Percentiles rank a stretch among this genome's conserved stretches.
Evolutionary conservation across 2,797 vertebrate genomes (phyloP).

Genomic region (Rhinichthys osculus): DNA sequence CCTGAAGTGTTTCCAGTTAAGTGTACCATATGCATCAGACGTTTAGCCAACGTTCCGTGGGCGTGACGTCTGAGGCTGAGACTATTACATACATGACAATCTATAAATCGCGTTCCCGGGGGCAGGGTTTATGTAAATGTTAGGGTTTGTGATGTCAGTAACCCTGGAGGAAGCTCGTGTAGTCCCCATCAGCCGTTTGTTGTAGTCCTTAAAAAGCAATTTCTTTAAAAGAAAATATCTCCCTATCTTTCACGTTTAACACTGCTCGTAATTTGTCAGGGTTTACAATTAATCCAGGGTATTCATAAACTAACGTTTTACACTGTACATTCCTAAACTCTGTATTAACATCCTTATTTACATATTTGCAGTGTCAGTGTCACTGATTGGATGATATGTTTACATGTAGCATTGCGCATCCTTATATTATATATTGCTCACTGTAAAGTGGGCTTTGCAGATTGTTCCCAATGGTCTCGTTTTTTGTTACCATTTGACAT

Average conservation of each 20-base stretch:
- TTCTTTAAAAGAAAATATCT: too few relatives aligned
- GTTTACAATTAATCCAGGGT: not conserved
- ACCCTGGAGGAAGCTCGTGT: too few relatives aligned
- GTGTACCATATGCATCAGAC: too few relatives aligned
- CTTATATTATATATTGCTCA: not conserved
- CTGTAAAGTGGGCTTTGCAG: not conserved
- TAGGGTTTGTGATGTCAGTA: too few relatives aligned
- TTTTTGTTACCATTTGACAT: not conserved
- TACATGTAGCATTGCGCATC: not conserved
- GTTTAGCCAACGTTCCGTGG: too few relatives aligned
- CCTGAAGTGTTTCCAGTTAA: too few relatives aligned
- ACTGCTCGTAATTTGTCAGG: not conserved
- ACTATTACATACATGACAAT: too few relatives aligned
- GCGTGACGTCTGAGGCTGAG: too few relatives aligned
- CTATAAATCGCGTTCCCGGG: too few relatives aligned
- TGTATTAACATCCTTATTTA: not conserved
- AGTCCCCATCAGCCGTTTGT: too few relatives aligned
- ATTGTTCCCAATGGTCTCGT: not conserved
- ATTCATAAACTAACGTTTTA: not conserved
- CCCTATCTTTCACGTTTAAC: not conserved
- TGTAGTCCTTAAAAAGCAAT: too few relatives aligned
- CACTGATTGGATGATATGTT: not conserved
- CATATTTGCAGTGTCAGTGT: not conserved
- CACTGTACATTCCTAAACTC: not conserved
- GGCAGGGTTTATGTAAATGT: too few relatives aligned